Conservation (phyloP, 92 coral and sea anemone genomes). For the Porites cylindrica region DNA sequence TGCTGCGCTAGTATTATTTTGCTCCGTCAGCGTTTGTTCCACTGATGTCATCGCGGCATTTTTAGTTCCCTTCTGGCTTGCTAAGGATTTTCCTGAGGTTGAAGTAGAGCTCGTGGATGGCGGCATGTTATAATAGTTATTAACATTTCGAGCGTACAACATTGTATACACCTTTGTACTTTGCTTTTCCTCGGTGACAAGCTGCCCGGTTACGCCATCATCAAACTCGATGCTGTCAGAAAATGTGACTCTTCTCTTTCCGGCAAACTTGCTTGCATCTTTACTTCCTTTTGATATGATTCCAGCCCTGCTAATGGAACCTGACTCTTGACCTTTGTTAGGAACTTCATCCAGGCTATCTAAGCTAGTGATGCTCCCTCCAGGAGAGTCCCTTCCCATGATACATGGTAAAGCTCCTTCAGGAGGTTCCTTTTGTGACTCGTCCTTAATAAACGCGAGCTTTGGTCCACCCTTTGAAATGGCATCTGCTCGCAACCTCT, state of each 20-base stretch:
- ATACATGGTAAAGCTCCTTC: conserved; percentile 91
- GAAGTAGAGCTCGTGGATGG: conserved; percentile 6
- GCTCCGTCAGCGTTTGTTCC: neutral
- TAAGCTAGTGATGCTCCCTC: conserved; percentile 92
- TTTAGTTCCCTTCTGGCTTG: conserved; percentile 2
- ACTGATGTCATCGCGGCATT: conserved; percentile 5
- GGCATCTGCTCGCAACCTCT: conserved; percentile 87
- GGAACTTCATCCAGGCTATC: conserved; percentile 94
- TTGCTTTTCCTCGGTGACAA: conserved; percentile 85
- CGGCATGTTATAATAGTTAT: conserved; percentile 6
- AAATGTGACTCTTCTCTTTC: conserved; percentile 88
- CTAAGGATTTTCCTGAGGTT: neutral
- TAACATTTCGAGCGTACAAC: conserved; percentile 39
- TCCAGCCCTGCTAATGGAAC: conserved; percentile 55
- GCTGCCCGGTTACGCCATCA: conserved; percentile 95
- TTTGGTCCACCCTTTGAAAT: conserved; percentile 87
- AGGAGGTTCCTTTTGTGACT: conserved; percentile 63
- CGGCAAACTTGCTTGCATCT: conserved; percentile 58
- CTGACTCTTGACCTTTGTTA: conserved; percentile 27
- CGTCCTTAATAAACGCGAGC: conserved; percentile 82
- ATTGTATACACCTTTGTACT: conserved; percentile 80
- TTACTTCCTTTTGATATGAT: conserved; percentile 76
- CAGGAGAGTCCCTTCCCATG: conserved; percentile 91
- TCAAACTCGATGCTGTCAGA: conserved; percentile 95
- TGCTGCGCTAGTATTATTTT: neutral